These are phyloP conservation scores for Manis crassicaudata DNA, from an alignment of 2,797 vertebrate species.

Conservation along the genomic window DNA sequence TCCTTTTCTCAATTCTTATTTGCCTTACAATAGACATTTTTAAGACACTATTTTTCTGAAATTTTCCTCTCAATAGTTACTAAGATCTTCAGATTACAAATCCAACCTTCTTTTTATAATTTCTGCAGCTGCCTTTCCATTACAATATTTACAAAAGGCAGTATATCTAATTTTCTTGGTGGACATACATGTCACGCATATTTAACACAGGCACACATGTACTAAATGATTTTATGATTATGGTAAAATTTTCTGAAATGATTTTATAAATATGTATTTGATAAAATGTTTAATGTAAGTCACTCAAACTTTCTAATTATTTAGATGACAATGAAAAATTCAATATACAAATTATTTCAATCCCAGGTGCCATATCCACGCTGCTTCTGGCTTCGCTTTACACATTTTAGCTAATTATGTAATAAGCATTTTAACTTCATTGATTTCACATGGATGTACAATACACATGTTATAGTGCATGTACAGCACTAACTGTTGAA, in stretches of 20 bases:
- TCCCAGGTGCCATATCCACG: neutral
- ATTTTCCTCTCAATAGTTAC: neutral
- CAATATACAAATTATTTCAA: neutral
- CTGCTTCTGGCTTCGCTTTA: neutral
- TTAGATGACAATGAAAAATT: neutral
- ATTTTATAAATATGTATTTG: neutral
- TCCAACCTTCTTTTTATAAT: neutral
- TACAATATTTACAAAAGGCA: neutral
- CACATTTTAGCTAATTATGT: neutral
- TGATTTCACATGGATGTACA: neutral
- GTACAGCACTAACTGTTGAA: neutral
- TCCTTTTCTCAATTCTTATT: neutral
- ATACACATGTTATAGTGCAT: neutral
- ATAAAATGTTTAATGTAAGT: neutral
- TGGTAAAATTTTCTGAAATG: neutral
- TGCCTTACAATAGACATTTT: neutral
- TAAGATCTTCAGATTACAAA: conserved; percentile 16
- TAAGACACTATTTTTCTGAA: neutral
- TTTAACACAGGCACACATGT: neutral
- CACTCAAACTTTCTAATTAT: neutral
- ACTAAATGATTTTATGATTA: neutral
- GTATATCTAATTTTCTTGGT: neutral
- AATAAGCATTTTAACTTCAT: neutral
- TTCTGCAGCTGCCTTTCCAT: neutral
- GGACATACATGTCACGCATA: neutral